phyloP scores from a whole-genome alignment of 2,113 vertebrate species.

The Oncorhynchus nerka region DNA sequence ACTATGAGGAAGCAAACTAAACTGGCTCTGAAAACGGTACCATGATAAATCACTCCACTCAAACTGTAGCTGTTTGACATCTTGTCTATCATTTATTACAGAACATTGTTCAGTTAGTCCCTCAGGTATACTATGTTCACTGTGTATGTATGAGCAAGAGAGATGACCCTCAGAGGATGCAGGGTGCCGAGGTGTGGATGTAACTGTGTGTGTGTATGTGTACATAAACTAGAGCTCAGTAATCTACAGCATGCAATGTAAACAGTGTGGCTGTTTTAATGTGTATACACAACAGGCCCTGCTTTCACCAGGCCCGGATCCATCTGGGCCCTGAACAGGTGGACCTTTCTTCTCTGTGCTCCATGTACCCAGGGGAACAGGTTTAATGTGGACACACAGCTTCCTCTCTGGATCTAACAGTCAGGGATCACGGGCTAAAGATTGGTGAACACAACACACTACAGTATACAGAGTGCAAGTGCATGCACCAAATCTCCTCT shows the following conservation, averaged over 20 bases:
- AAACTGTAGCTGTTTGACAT: no score
- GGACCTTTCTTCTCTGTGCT: background rate
- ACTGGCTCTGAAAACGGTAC: background rate
- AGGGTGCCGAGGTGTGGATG: background rate
- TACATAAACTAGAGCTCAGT: background rate
- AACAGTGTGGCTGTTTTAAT: constrained; percentile 1
- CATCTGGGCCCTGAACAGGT: background rate
- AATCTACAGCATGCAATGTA: background rate
- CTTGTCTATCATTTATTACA: no score
- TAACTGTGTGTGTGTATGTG: background rate
- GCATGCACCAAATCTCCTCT: background rate
- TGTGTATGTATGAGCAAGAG: no score
- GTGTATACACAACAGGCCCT: background rate
- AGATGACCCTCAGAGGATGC: background rate
- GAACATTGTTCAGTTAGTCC: background rate
- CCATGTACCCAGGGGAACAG: background rate
- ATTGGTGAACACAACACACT: background rate
- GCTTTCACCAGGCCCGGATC: background rate
- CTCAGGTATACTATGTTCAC: background rate
- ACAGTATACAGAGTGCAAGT: background rate
- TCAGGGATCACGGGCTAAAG: background rate
- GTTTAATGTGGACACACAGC: background rate
- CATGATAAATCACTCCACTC: background rate
- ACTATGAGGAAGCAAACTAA: background rate
- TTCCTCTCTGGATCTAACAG: background rate